Evolutionary conservation across 2,888 invertebrate genomes (phyloP).

Genomic region (Acleris holmiana): DNA sequence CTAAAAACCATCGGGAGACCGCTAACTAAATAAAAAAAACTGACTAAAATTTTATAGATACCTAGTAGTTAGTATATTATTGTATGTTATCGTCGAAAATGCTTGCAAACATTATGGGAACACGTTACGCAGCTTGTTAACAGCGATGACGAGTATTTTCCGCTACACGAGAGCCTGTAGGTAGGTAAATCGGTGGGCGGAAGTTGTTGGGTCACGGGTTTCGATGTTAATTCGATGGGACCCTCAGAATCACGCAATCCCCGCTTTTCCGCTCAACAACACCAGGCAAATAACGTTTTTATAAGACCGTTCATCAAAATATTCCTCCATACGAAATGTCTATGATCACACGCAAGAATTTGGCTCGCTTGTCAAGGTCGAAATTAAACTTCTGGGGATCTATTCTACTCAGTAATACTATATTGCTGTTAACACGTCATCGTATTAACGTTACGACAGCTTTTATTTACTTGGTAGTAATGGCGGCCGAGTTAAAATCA

Average conservation of each 20-base stretch:
- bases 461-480: too few relatives aligned
- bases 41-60: too few relatives aligned
- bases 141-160: conserved; percentile 2
- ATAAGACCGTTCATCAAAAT: background rate
- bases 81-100: background rate
- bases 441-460: too few relatives aligned
- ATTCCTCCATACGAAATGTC: background rate
- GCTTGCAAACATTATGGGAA: background rate
- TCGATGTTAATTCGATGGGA: conserved; percentile 48
- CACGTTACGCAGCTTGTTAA: background rate
- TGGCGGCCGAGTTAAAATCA: too few relatives aligned
- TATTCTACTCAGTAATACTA: too few relatives aligned
- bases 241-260: conserved; percentile 46
- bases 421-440: too few relatives aligned
- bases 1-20: too few relatives aligned
- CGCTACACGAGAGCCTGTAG: background rate
- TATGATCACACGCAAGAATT: background rate
- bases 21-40: too few relatives aligned
- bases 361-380: background rate
- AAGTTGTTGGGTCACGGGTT: conserved; percentile 40
- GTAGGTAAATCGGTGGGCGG: conserved; percentile 25
- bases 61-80: too few relatives aligned
- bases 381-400: background rate
- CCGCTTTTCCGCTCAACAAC: conserved; percentile 52
- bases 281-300: conserved; percentile 44